phyloP scores from a whole-genome alignment of 2,797 vertebrate species.

The Tadarida brasiliensis region DNA sequence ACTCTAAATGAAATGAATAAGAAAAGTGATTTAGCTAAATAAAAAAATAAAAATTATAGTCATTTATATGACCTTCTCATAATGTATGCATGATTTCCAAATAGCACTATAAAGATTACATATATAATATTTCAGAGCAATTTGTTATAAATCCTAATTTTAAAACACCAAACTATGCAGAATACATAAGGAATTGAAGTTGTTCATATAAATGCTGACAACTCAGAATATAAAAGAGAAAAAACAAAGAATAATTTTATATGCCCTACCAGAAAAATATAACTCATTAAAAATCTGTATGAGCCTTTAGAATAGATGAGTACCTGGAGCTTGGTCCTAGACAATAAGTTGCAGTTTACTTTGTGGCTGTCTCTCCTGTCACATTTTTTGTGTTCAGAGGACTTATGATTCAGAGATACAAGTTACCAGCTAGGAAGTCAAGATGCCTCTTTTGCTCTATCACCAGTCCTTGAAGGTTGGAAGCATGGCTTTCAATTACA shows the following conservation, averaged over 20 bases:
- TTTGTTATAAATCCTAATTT: not conserved
- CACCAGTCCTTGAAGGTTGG: no score
- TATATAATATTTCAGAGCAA: not conserved
- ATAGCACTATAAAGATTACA: not conserved
- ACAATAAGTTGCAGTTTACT: not conserved
- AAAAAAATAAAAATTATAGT: not conserved
- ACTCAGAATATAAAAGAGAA: not conserved
- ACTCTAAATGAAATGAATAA: not conserved
- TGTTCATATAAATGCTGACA: not conserved
- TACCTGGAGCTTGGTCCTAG: not conserved
- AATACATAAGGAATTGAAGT: not conserved
- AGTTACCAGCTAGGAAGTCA: not conserved
- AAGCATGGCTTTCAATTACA: not conserved
- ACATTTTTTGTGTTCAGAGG: not conserved
- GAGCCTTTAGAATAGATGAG: not conserved
- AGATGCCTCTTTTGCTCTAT: not conserved
- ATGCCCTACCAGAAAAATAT: not conserved
- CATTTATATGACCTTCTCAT: not conserved
- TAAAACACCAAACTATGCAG: not conserved
- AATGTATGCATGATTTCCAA: not conserved
- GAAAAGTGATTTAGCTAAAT: not conserved
- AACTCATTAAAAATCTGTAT: not conserved
- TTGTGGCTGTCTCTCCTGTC: not conserved
- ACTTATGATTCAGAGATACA: not conserved
- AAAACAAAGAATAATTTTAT: not conserved